A percentile compares a stretch with the other conserved stretches of the same genome.
Evolutionary conservation across 2,888 invertebrate genomes (phyloP).

Genomic region (Nineta flava): DNA sequence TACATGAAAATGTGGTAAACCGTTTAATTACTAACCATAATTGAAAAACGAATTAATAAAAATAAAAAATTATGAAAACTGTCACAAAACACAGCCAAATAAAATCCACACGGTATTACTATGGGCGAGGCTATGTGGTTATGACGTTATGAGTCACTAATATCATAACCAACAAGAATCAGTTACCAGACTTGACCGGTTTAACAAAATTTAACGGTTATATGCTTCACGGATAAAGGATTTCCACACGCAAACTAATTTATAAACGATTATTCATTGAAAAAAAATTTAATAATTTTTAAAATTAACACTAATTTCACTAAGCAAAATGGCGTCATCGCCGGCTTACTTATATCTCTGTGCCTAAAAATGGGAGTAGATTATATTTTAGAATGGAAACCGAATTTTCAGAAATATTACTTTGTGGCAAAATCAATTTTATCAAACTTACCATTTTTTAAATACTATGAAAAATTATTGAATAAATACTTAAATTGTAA

Average conservation of each 20-base stretch:
- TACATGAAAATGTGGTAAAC: neutral
- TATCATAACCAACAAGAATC: neutral
- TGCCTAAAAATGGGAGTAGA: constrained; percentile 4
- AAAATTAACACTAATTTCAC: neutral
- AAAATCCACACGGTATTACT: neutral
- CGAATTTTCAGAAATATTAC: neutral
- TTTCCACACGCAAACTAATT: neutral
- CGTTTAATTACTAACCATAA: neutral
- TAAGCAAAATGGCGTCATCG: constrained; percentile 6
- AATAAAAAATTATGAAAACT: neutral
- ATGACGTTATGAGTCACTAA: neutral
- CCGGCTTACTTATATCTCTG: constrained; percentile 5
- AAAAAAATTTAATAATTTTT: neutral
- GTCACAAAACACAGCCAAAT: neutral
- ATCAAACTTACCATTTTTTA: constrained; percentile 4
- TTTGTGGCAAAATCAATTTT: too few species aligned
- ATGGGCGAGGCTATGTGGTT: constrained; percentile 6
- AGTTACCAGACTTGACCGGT: neutral
- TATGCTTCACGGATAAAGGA: constrained; percentile 1
- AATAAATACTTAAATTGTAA: constrained; percentile 5
- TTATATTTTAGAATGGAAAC: neutral
- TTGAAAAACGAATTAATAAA: neutral
- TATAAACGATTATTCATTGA: neutral
- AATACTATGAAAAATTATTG: constrained; percentile 5
- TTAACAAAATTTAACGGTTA: neutral